phyloP scores from a whole-genome alignment of 1,140 invertebrate species.

The Oryctes rhinoceros region DNA sequence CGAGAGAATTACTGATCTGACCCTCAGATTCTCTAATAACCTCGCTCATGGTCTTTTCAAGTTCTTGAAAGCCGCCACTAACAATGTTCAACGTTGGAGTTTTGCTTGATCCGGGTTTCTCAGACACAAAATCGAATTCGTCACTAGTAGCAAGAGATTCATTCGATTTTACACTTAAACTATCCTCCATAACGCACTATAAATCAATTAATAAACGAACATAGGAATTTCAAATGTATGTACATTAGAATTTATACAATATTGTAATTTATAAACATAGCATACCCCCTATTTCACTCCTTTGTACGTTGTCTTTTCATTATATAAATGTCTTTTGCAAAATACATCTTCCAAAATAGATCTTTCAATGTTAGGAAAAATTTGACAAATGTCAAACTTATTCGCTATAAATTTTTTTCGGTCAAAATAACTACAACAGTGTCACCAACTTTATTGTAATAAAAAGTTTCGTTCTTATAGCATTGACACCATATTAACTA shows the following conservation, averaged over 20 bases:
- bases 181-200: conserved; percentile 74
- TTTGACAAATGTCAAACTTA: too few relatives aligned
- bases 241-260: not conserved
- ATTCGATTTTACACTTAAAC: conserved; percentile 78
- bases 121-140: conserved; percentile 82
- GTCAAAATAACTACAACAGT: too few relatives aligned
- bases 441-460: too few relatives aligned
- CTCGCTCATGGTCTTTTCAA: conserved; percentile 77
- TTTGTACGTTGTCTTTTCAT: not conserved
- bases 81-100: conserved; percentile 78
- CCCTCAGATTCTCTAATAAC: conserved; percentile 67
- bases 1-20: conserved; percentile 53
- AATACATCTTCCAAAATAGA: not conserved
- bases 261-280: not conserved
- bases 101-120: conserved; percentile 66
- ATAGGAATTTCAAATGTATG: not conserved
- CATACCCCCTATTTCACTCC: not conserved
- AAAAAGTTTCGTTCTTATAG: too few relatives aligned
- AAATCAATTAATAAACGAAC: not conserved
- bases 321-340: not conserved
- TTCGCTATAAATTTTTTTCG: too few relatives aligned
- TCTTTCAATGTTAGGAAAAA: too few relatives aligned
- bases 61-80: conserved; percentile 79
- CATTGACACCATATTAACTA: too few relatives aligned
- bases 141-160: conserved; percentile 85